Percentiles rank a stretch among this genome's conserved stretches.
Conservation (phyloP, 1,140 invertebrate genomes). For the Grapholita molesta region DNA sequence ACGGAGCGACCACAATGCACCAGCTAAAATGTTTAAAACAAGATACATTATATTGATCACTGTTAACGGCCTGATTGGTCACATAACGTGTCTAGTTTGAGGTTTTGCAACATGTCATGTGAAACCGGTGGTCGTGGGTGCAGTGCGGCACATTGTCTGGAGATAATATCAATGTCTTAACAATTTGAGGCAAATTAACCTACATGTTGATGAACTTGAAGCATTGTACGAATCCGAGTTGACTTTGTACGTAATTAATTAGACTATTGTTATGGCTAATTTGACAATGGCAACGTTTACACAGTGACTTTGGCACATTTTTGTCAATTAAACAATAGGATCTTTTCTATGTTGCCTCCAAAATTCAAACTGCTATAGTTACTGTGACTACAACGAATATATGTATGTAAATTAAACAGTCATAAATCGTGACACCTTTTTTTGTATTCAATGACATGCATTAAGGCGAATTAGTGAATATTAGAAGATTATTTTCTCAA, state of each 20-base stretch:
- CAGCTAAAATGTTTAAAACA: neutral
- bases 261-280: neutral
- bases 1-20: too few relatives aligned
- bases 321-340: neutral
- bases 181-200: conserved; percentile 15
- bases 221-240: neutral
- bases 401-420: too few relatives aligned
- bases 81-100: neutral
- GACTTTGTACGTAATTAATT: neutral
- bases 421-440: too few relatives aligned
- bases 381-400: too few relatives aligned
- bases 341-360: too few relatives aligned
- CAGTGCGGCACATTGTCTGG: neutral
- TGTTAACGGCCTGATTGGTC: neutral
- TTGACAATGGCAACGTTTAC: neutral
- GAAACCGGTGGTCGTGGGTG: conserved; percentile 4
- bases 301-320: neutral
- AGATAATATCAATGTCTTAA: conserved; percentile 4
- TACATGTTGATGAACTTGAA: conserved; percentile 4
- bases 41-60: neutral
- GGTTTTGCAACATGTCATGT: neutral
- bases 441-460: too few relatives aligned
- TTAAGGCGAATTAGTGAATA: too few relatives aligned
- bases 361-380: too few relatives aligned
- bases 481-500: too few relatives aligned